These are phyloP conservation scores for Parus major DNA, from an alignment of 2,113 vertebrate species.

Conservation along the genomic window DNA sequence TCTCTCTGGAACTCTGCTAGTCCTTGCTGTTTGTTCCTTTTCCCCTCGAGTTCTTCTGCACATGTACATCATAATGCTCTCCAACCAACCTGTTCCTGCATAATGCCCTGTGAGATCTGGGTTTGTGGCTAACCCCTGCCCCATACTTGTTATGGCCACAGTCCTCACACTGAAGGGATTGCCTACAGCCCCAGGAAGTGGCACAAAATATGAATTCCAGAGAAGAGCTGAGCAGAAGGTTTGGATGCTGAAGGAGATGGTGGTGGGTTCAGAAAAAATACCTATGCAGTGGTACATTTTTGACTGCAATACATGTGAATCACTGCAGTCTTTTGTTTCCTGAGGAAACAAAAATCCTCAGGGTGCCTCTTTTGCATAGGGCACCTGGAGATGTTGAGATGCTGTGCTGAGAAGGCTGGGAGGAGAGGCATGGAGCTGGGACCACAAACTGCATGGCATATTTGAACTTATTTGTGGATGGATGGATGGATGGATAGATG, in stretches of 20 bases:
- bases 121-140: background rate
- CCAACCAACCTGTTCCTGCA: background rate
- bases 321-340: background rate
- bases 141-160: background rate
- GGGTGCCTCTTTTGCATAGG: background rate
- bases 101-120: background rate
- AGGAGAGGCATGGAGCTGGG: background rate
- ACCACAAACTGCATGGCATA: background rate
- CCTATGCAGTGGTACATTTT: background rate
- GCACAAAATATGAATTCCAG: background rate
- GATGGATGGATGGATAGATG: background rate
- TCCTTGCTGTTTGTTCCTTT: background rate
- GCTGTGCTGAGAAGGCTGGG: background rate
- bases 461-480: background rate
- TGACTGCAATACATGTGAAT: background rate
- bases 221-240: background rate
- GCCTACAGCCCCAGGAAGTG: background rate
- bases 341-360: background rate
- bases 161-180: background rate
- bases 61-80: background rate
- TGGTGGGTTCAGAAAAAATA: background rate
- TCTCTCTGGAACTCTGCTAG: background rate
- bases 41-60: background rate
- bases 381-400: background rate
- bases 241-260: background rate